Evolutionary conservation across 1,140 invertebrate genomes (phyloP).

Genomic region (Delia radicum): DNA sequence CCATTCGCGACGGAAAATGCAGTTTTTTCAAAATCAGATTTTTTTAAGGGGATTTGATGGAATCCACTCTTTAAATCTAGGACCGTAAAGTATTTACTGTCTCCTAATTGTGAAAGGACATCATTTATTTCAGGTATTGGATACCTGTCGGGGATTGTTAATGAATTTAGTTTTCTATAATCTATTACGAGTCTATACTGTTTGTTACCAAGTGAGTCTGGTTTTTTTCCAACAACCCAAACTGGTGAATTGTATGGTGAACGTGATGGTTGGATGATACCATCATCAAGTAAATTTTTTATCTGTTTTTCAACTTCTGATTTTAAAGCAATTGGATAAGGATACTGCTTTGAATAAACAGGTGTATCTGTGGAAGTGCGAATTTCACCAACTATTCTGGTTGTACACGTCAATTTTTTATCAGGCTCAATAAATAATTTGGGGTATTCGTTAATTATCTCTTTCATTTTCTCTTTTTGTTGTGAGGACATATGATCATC

Average conservation of each 20-base stretch:
- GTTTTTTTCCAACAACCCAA: constrained; percentile 31
- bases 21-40: constrained; percentile 39
- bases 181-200: constrained; percentile 49
- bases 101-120: constrained; percentile 55
- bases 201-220: constrained; percentile 34
- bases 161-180: constrained; percentile 45
- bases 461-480: neutral
- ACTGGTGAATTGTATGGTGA: constrained; percentile 35
- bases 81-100: constrained; percentile 52
- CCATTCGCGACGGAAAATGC: too few relatives aligned
- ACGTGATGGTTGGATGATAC: constrained; percentile 32
- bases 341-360: constrained; percentile 31
- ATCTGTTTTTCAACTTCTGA: constrained; percentile 29
- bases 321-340: constrained; percentile 31
- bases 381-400: constrained; percentile 32
- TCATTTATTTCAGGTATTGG: constrained; percentile 60
- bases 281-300: constrained; percentile 31
- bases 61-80: constrained; percentile 57
- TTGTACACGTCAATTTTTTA: constrained; percentile 31
- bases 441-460: neutral
- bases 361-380: constrained; percentile 28
- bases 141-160: constrained; percentile 54
- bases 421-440: constrained; percentile 31
- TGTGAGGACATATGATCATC: constrained; percentile 3
- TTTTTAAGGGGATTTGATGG: constrained; percentile 54